phyloP scores from a whole-genome alignment of 1,140 invertebrate species.

The Babylonia areolata region DNA sequence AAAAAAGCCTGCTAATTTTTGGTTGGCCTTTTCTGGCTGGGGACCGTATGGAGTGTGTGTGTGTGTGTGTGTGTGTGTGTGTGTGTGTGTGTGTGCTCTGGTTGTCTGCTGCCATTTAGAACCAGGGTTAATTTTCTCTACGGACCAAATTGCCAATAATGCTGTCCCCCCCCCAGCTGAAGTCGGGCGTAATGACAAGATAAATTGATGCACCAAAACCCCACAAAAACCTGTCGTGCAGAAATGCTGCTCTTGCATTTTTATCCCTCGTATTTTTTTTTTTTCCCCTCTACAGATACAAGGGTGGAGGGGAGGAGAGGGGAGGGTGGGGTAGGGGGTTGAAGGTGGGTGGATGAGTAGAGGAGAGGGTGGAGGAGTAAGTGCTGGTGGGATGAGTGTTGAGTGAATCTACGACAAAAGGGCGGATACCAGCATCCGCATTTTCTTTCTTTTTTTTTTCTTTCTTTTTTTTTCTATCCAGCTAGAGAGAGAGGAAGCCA shows the following conservation, averaged over 20 bases:
- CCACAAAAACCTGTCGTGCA: background rate
- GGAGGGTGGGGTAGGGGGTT: background rate
- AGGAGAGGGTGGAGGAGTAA: background rate
- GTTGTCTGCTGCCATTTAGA: slow-evolving; percentile 30
- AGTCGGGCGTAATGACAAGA: slow-evolving; percentile 25
- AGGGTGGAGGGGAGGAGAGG: background rate
- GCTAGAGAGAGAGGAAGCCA: background rate
- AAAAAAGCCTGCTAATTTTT: background rate
- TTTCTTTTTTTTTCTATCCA: no score
- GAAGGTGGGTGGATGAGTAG: background rate
- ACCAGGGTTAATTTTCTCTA: background rate
- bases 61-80: slow-evolving; percentile 15
- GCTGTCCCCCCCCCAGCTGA: background rate
- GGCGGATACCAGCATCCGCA: background rate
- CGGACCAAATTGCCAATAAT: slow-evolving; percentile 25
- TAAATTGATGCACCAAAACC: slow-evolving; percentile 28
- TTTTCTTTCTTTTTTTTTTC: no score
- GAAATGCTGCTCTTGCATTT: background rate
- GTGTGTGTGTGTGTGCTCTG: slow-evolving; percentile 6
- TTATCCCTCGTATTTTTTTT: background rate
- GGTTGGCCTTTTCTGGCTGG: background rate
- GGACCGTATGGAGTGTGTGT: slow-evolving; percentile 14
- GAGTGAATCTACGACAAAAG: background rate
- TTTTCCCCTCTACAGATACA: background rate
- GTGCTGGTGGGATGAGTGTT: background rate